Base-by-base conservation (phyloP, 2,113 vertebrate species). In the Smithornis capensis region DNA sequence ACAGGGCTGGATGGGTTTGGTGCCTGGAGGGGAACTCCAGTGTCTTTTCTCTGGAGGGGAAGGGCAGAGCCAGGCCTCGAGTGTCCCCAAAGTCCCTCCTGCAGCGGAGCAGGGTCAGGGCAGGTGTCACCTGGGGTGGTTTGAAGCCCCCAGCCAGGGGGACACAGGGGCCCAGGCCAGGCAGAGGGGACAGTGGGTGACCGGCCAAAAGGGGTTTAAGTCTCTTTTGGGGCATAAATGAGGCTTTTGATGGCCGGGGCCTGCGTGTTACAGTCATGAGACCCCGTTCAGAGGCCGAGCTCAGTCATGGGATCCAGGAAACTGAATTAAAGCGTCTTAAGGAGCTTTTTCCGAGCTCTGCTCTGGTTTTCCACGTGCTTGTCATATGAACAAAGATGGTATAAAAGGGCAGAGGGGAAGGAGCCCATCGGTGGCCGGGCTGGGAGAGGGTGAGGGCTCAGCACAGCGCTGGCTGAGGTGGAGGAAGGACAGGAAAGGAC, bases 251-350 rank as follows among this genome's bases (percentile, higher is more conserved):
- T 60, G 71, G 35, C 52, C 1, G 0, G 31, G 82, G 37, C 56
- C 62, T 87, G 92, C 12, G 2, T 80, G 68, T 42, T 65, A 9
- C 38, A 60, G 95, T 97, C 97, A 97, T 97, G 96, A 68, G 97
- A 97, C 90, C 91, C 77, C 0, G 38, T 59, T 89, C 67, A 92
- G 74, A 92, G 92, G 68, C 95, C 71, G 68, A 95, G 91, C 85
- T 87, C 62, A 83, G 95, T 97, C 97, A 97, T 97, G 96, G 89
- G 97, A 97, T 75, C 18, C 77, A 64, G 90, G 69, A 89, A 94
- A 94, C 62, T 91, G 96, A 94, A 96, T 90, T 97, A 95, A 95
- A 93, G 70, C 62, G 5, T 83, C 91, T 97, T 97, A 97, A 97
- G 94, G 92, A 93, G 95, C 91, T 93, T 95, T 96, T 94, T 87